Base-by-base conservation (phyloP, 2,888 invertebrate genomes). In the Halictus quadricinctus region DNA sequence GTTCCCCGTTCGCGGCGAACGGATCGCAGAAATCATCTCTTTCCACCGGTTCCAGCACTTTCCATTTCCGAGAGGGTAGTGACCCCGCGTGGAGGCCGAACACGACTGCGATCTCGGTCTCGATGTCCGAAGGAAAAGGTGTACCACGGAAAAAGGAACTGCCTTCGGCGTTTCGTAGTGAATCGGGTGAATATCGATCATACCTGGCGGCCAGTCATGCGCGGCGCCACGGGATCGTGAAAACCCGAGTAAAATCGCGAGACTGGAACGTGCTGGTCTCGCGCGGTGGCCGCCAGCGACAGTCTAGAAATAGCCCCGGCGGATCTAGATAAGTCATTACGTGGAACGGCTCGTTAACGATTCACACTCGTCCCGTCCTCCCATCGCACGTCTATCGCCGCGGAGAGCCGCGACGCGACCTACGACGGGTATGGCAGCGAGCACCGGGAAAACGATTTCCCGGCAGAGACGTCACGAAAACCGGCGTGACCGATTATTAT, bases 271-370 rank as follows among this genome's bases (percentile, higher is more conserved):
- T 72, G 80, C 76, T 80, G 66, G 81, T 81, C 80, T 81, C 79
- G 77, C 82, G 72, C 29, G 66, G 73, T 75, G 76, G 64, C 43
- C 43, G 50, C 43, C 77, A 70, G 60, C 43, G 41, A 76, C 60
- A 46, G 81, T 21, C 80, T 86, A 81, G 80, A 88, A 88, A 89
- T 88, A 89, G 79, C 73, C 64, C 5, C 36, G 36, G 21, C n/a
- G 80, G 87, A 88, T 88, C 89, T 75, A 89, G 89, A 87, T 88
- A 83, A 85, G 80, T 84, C 82, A 80, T 84, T 89, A 84, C 86
- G 76, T 79, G 86, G 89, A 89, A 89, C 78, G 78, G 36, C 81
- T 84, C 58, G 69, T 76, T 79, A 75, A 79, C 84, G 78, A 80
- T 80, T 77, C 76, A n/a, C 74, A 21, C 41, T 29, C 64, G 29